These are phyloP conservation scores for Stichodactyla mertensii DNA, from an alignment of 64 coral and sea anemone species.

Conservation along the genomic window DNA sequence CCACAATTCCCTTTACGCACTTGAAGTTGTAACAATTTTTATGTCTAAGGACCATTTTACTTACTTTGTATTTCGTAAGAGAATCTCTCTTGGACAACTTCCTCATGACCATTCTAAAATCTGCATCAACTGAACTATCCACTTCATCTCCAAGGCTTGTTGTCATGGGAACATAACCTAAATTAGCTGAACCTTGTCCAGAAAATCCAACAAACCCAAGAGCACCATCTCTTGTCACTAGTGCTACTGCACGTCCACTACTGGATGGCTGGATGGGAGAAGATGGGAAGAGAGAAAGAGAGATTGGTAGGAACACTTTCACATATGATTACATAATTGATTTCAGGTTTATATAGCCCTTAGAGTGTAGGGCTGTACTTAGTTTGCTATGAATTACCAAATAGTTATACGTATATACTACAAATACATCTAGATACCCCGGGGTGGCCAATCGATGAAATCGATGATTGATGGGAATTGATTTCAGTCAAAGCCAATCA, in stretches of 20 bases:
- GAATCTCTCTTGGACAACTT: conserved; percentile 90
- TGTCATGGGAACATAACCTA: conserved; percentile 79
- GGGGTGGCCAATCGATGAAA: too few relatives aligned
- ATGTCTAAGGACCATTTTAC: neutral
- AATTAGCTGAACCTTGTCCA: conserved; percentile 47
- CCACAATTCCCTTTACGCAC: too few relatives aligned
- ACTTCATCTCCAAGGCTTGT: conserved; percentile 44
- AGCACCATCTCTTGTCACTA: conserved; percentile 79
- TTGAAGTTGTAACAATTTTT: neutral
- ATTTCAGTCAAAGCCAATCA: too few relatives aligned
- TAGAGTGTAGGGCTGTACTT: too few relatives aligned
- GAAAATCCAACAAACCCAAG: conserved; percentile 87
- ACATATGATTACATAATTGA: too few relatives aligned
- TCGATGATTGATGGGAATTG: too few relatives aligned
- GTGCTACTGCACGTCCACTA: conserved; percentile 86
- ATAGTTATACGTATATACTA: too few relatives aligned
- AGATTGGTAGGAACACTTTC: too few relatives aligned
- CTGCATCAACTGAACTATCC: conserved; percentile 67
- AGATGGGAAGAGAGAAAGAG: neutral
- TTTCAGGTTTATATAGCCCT: too few relatives aligned
- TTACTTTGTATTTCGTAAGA: conserved; percentile 90
- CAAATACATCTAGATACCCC: too few relatives aligned
- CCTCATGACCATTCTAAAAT: conserved; percentile 93
- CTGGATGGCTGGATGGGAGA: conserved; percentile 69
- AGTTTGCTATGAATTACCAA: too few relatives aligned